Evolutionary conservation across 1,140 invertebrate genomes (phyloP), one percentile per base, ranked within the genome.

Genomic region (Drosophila quadrilineata): DNA sequence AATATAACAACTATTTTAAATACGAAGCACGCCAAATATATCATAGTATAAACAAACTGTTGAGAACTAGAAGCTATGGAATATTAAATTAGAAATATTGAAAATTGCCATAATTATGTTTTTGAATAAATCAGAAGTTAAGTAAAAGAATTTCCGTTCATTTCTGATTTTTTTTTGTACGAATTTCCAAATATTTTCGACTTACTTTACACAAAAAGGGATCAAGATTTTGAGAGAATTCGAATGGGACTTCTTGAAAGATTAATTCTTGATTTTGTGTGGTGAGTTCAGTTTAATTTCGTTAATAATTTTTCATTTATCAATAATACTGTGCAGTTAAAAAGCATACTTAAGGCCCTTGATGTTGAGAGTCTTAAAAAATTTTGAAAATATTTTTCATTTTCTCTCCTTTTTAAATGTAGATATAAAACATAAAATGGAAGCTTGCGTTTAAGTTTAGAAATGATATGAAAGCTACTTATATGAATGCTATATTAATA

Each of bases 261-360:
- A n/a, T n/a, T n/a, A n/a, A n/a, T 10, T 56, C 43, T 62, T 33
- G 67, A 87, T 88, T 88, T 88, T 87, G 85, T 88, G 85, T 87
- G 85, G 75, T 82, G 85, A 87, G 85, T 88, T 80, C 57, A 41
- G n/a, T n/a, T n/a, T n/a, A n/a, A n/a, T n/a, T n/a, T n/a, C n/a
- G n/a, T 21, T 33, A 33, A 6, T 4, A 26, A 43, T 26, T 14
- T 16, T 45, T 14, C 28, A 64, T 24, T 33, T 36, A 29, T 41
- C 2, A n/a, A n/a, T n/a, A n/a, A n/a, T 19, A 43, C 24, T 28
- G 73, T 71, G 73, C 60, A 71, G 45, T 60, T 49, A 67, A 75
- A 67, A 75, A 75, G 71, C 71, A 35, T n/a, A n/a, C n/a, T n/a
- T n/a, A n/a, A n/a, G n/a, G n/a, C 14, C 14, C 33, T 35, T 35